Base-by-base conservation (phyloP, 2,113 vertebrate species). In the Myrmophylax atrothorax region DNA sequence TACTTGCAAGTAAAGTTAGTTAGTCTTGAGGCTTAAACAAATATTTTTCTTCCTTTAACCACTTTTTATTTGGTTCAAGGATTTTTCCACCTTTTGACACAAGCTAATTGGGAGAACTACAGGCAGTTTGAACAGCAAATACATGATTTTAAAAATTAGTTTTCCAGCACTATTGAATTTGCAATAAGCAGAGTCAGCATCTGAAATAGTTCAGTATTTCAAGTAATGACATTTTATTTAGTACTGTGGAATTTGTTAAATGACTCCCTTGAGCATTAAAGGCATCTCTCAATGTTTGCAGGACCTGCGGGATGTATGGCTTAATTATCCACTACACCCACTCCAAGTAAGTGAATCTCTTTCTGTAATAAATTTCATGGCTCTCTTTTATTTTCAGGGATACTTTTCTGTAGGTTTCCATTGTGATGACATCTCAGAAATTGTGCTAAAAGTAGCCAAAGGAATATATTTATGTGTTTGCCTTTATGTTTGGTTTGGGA, bases 221-320 rank as follows among this genome's bases (percentile, higher is more conserved):
- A 98, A 97, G 95, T 97, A 97, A 97, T 97, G 97, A 97, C 97
- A 95, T 98, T 98, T 98, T 98, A 98, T 98, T 98, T 98, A 98
- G 98, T 96, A 88, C 94, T 97, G 92, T 96, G 89, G 97, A 97
- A 97, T 97, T 96, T 97, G 97, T 97, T 98, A 97, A 98, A 97
- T 97, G 87, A 86, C 90, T 98, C 97, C 96, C 97, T 95, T 89
- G 90, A 98, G 97, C 96, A 96, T 96, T 98, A 97, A 98, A 97
- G 95, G 84, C 96, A 93, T 97, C 96, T 96, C 90, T 98, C 91
- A 86, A 68, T 96, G 84, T 98, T 98, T 98, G 89, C 98, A 99
- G 99, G 98, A 99, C 96, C 98, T 99, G 77, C 98, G 98, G 76
- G 99, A 99, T 96, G 99, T 99, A 96, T 99, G 99, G 99, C 99